These are phyloP conservation scores for Irena cyanogastra DNA, from an alignment of 2,113 vertebrate genomes.

Conservation along the genomic window DNA sequence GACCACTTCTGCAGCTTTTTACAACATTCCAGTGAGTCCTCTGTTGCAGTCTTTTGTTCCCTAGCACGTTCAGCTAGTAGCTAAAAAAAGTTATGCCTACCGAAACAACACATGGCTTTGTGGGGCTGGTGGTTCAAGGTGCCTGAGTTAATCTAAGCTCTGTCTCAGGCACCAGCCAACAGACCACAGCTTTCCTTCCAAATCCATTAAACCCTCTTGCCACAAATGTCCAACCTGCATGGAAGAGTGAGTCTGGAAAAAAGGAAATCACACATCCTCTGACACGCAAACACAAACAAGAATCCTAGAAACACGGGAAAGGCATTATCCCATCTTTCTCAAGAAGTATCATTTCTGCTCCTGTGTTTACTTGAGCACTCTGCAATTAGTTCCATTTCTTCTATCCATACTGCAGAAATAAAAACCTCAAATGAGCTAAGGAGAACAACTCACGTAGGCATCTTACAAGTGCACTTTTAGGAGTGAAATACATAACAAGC, in stretches of 20 bases:
- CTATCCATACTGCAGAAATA: background rate
- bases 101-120: background rate
- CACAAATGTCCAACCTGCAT: background rate
- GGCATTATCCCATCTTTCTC: background rate
- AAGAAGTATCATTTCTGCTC: background rate
- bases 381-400: background rate
- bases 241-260: background rate
- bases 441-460: background rate
- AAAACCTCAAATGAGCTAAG: background rate
- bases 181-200: background rate
- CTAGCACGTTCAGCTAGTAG: background rate
- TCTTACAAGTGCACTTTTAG: background rate
- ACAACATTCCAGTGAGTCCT: background rate
- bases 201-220: background rate
- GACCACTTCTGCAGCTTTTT: constrained; percentile 22
- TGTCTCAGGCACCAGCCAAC: background rate
- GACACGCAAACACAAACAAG: background rate
- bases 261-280: background rate
- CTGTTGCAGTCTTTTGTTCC: background rate
- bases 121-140: background rate
- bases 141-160: background rate
- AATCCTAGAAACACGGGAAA: background rate
- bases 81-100: background rate
- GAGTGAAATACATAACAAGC: background rate
- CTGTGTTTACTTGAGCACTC: background rate